Percentiles rank a stretch among this genome's conserved stretches.
phyloP scores from a whole-genome alignment of 2,888 invertebrate species.

The Adineta ricciae region DNA sequence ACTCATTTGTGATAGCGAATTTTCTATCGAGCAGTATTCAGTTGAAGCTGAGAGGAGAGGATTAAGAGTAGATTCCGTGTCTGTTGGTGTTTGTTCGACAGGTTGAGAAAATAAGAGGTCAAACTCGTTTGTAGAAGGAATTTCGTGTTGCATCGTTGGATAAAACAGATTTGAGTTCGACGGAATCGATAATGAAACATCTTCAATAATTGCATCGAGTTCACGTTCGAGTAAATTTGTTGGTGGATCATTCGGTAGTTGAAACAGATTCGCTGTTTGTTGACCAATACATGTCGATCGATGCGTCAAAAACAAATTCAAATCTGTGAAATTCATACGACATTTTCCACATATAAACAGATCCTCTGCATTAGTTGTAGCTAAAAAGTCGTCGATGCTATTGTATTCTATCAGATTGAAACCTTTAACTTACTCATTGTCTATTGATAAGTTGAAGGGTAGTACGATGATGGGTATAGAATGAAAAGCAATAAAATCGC shows the following conservation, averaged over 20 bases:
- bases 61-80: background rate
- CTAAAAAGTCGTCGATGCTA: background rate
- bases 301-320: background rate
- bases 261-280: background rate
- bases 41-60: too few relatives aligned
- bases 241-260: background rate
- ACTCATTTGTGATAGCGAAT: background rate
- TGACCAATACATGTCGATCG: background rate
- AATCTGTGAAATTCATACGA: background rate
- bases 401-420: background rate
- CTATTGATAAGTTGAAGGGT: background rate
- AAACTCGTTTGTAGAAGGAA: background rate
- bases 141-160: background rate
- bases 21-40: background rate
- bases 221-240: background rate
- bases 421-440: background rate
- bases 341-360: constrained; percentile 4
- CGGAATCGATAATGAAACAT: background rate
- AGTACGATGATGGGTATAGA: background rate
- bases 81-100: too few relatives aligned
- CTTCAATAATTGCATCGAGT: background rate
- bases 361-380: background rate
- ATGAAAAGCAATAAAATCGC: background rate
- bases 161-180: background rate
- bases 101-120: background rate